These are phyloP conservation scores for Acanthosoma haemorrhoidale DNA, from an alignment of 2,888 invertebrate genomes.

Conservation along the genomic window DNA sequence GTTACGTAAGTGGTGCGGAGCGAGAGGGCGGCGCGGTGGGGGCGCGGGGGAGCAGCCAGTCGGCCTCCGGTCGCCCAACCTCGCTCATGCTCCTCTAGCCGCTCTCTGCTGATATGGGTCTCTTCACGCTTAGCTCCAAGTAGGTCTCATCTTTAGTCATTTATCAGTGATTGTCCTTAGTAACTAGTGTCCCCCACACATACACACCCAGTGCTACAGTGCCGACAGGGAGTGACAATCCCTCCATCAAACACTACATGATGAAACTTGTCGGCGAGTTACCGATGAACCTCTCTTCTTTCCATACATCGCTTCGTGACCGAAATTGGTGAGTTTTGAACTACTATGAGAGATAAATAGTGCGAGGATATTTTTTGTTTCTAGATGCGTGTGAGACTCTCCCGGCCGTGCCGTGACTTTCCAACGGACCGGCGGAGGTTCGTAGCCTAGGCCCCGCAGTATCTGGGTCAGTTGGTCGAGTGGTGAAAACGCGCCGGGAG, in stretches of 20 bases:
- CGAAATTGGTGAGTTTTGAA: neutral
- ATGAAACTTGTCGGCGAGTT: neutral
- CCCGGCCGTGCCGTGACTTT: neutral
- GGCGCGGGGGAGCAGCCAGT: neutral
- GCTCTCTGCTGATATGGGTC: neutral
- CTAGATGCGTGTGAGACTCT: neutral
- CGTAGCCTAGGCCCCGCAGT: neutral
- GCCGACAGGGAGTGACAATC: no score
- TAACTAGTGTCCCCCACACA: no score
- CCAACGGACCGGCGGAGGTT: neutral
- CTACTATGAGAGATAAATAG: neutral
- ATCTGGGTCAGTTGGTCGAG: slow-evolving; percentile 10
- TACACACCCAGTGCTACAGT: no score
- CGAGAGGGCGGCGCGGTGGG: neutral
- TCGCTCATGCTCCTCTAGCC: neutral
- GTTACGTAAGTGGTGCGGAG: no score
- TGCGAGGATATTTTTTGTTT: neutral
- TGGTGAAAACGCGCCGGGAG: neutral
- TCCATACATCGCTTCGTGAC: neutral
- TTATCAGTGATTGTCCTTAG: no score
- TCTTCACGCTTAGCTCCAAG: slow-evolving; percentile 5
- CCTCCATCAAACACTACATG: no score
- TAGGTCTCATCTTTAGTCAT: neutral
- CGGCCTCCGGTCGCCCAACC: neutral
- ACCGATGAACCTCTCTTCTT: neutral